phyloP scores from a whole-genome alignment of 2,113 vertebrate genomes.

The Monopterus albus region DNA sequence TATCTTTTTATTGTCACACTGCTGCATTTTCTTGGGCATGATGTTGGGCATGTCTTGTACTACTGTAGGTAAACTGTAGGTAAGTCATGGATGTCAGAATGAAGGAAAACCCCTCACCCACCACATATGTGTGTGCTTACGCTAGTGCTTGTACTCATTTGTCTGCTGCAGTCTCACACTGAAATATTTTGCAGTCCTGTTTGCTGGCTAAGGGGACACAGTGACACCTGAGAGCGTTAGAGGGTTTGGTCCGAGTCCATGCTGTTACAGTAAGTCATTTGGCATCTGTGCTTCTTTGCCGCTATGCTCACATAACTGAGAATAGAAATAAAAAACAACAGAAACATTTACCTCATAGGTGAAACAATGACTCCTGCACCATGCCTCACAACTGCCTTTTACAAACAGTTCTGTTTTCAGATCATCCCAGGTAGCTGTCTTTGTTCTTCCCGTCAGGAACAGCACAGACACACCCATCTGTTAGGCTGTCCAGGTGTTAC shows the following conservation, averaged over 20 bases:
- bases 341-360: neutral
- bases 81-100: constrained; percentile 33
- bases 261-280: constrained; percentile 69
- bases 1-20: too few species aligned
- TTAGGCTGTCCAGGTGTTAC: constrained; percentile 39
- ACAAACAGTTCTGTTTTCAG: constrained; percentile 23
- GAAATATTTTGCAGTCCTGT: constrained; percentile 27
- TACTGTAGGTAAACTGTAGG: too few species aligned
- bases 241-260: constrained; percentile 62
- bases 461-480: constrained; percentile 28
- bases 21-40: too few species aligned
- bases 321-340: neutral
- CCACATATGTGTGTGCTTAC: constrained; percentile 53
- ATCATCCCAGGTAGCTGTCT: constrained; percentile 13
- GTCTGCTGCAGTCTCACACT: constrained; percentile 37
- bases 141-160: neutral
- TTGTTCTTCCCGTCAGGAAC: constrained; percentile 25
- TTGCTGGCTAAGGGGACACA: constrained; percentile 49
- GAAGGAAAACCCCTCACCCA: constrained; percentile 43
- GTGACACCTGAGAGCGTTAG: constrained; percentile 71
- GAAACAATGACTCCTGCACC: constrained; percentile 33
- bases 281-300: constrained; percentile 50
- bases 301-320: constrained; percentile 53
- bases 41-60: too few species aligned
- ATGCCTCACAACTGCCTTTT: neutral